Conservation (phyloP, 2,888 invertebrate genomes). For the Himalopsyche kuldschensis region DNA sequence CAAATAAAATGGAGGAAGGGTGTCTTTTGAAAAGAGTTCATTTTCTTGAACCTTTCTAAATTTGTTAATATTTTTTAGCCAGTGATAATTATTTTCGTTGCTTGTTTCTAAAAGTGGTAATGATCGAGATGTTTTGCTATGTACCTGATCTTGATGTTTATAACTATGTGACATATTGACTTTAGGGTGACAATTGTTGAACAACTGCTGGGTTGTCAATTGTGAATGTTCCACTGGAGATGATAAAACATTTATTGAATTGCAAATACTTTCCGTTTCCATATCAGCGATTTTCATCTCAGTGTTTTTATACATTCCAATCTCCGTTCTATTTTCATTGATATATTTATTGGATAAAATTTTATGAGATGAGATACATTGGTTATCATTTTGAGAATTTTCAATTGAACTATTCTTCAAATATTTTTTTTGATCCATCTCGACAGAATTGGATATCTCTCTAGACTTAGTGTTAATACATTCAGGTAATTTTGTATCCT, state of each 20-base stretch:
- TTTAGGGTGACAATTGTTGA: not conserved
- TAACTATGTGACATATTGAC: not conserved
- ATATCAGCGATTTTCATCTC: not conserved
- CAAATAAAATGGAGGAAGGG: not conserved
- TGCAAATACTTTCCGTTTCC: not conserved
- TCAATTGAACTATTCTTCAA: not conserved
- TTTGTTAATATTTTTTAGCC: not conserved
- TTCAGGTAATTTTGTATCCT: no score
- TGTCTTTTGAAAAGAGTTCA: not conserved
- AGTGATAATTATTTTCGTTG: not conserved
- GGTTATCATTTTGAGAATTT: not conserved
- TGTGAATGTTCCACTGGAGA: not conserved
- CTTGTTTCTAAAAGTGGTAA: not conserved
- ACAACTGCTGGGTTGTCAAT: not conserved
- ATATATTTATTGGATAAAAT: not conserved
- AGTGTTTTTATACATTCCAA: not conserved
- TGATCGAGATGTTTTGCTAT: not conserved
- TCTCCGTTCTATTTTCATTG: not conserved
- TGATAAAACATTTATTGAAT: not conserved
- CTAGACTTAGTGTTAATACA: no score
- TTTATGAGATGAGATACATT: not conserved
- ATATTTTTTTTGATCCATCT: not conserved
- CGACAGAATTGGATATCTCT: not conserved
- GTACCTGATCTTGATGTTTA: not conserved
- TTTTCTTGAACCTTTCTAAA: not conserved